Percentiles rank a stretch among this genome's conserved stretches.
phyloP scores from a whole-genome alignment of 2,888 invertebrate species.

The Byasa hedistus region DNA sequence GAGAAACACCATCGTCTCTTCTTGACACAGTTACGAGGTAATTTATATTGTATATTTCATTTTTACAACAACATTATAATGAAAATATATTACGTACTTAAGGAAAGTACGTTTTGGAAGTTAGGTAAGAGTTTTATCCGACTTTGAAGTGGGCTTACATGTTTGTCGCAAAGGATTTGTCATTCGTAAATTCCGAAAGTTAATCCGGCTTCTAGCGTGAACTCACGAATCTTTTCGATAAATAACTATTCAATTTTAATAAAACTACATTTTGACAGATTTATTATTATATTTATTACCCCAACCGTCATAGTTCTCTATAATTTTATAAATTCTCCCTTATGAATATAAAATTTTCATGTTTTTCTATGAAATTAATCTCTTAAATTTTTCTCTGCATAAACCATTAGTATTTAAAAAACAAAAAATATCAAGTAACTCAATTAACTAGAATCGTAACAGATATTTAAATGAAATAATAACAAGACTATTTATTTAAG shows the following conservation, averaged over 20 bases:
- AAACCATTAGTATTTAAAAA: neutral
- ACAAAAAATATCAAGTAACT: neutral
- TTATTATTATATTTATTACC: neutral
- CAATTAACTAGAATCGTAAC: conserved; percentile 1
- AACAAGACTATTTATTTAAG: conserved; percentile 5
- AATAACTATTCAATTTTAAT: neutral
- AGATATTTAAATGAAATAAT: neutral
- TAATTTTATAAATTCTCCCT: no score
- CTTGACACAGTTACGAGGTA: no score
- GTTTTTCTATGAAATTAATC: no score
- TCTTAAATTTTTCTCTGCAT: no score
- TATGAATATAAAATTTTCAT: no score
- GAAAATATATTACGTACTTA: no score
- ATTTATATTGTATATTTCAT: no score
- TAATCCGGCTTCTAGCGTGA: conserved; percentile 5
- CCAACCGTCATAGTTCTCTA: no score
- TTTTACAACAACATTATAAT: no score
- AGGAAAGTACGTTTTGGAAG: no score
- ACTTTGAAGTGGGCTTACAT: conserved; percentile 12
- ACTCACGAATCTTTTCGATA: conserved; percentile 7
- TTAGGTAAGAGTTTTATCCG: neutral
- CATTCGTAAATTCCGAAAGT: conserved; percentile 18
- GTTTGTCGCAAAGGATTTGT: conserved; percentile 20
- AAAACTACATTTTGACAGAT: no score
- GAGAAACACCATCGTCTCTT: no score